Evolutionary conservation across 2,113 vertebrate species (phyloP).

Genomic region (Gavialis gangeticus): DNA sequence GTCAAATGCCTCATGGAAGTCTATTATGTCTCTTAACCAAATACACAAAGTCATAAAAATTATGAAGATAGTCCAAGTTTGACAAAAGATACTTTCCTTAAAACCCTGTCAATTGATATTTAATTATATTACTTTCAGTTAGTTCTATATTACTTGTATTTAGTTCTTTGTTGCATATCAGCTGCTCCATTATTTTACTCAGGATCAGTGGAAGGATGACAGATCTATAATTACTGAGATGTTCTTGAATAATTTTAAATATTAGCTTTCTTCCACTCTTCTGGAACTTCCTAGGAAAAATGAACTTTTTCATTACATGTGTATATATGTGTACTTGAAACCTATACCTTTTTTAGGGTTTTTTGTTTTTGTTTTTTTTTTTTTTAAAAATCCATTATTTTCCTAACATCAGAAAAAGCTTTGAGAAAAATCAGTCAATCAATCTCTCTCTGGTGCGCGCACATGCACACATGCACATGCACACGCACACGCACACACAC

Average conservation of each 20-base stretch:
- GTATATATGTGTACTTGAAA: neutral
- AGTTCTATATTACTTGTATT: neutral
- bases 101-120: neutral
- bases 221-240: neutral
- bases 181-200: neutral
- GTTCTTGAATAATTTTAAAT: neutral
- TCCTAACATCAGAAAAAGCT: no score
- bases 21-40: neutral
- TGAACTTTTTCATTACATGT: neutral
- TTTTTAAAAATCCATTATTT: neutral
- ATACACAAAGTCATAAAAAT: neutral
- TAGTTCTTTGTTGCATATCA: neutral
- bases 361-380: neutral
- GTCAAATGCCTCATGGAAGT: neutral
- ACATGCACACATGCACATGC: no score
- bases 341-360: neutral
- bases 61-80: neutral
- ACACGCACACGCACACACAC: no score
- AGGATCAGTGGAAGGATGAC: neutral
- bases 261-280: neutral
- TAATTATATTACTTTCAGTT: constrained; percentile 14
- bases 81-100: neutral
- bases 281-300: neutral
- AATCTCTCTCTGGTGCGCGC: no score
- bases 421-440: no score